Conservation (phyloP, 1,140 invertebrate genomes). For the Apis dorsata region DNA sequence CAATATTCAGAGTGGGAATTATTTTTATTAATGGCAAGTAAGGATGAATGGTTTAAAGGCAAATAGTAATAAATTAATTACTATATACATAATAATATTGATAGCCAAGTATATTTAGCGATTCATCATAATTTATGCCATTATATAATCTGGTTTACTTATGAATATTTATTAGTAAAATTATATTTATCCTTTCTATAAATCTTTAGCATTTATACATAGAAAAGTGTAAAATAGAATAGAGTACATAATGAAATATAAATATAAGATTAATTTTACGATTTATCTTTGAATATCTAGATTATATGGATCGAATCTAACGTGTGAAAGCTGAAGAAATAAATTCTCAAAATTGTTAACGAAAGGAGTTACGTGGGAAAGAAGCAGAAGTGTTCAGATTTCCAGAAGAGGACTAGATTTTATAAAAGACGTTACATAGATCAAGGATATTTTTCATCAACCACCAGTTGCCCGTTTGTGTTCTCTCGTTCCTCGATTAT, state of each 20-base stretch:
- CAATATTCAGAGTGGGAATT: too few relatives aligned
- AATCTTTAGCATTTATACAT: too few relatives aligned
- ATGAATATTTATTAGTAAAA: too few relatives aligned
- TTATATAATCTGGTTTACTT: too few relatives aligned
- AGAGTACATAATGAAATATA: too few relatives aligned
- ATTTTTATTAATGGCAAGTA: too few relatives aligned
- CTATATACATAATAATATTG: too few relatives aligned
- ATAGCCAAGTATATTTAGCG: too few relatives aligned
- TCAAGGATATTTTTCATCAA: conserved; percentile 42
- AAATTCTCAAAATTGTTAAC: neutral
- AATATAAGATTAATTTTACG: neutral
- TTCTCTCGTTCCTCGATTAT: neutral
- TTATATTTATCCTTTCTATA: too few relatives aligned
- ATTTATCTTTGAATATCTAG: neutral
- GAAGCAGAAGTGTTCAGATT: neutral
- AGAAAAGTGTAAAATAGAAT: neutral
- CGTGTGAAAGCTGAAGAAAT: neutral
- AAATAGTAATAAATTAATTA: too few relatives aligned
- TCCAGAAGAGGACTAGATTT: neutral
- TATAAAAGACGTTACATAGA: neutral
- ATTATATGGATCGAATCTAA: neutral
- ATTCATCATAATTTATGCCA: too few relatives aligned
- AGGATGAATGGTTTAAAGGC: too few relatives aligned
- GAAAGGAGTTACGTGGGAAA: neutral
- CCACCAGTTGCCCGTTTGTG: conserved; percentile 56